Evolutionary conservation across 2,888 invertebrate genomes (phyloP), one percentile per base, ranked within the genome.

Genomic region (Icerya purchasi): DNA sequence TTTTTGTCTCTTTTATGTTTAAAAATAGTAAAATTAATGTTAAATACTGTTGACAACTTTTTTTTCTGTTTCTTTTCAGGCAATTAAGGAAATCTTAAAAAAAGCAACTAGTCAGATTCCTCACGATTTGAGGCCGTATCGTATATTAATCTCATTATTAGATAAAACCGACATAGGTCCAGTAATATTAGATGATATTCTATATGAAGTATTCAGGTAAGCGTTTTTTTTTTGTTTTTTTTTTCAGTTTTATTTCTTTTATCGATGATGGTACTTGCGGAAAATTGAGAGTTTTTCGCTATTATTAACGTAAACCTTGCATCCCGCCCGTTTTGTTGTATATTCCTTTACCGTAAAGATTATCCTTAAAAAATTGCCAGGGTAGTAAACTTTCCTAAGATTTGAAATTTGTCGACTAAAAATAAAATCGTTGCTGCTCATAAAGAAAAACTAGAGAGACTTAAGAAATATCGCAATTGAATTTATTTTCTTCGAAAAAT

Each of bases 81-180:
- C 82, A 0, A 73, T 84, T 55, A 78, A 78, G 65, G 75, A 76
- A 21, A 78, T 78, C 5, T 67, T 83, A 61, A 74, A 74, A 64
- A 70, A 73, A 53, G 75, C 77, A 36, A 74, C 78, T 63, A 74
- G 75, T 57, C 77, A 79, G 65, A 76, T 74, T 65, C 78, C 78
- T 1, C 75, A 79, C 62, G 82, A 83, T 67, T 70, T 83, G 53
- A 80, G 79, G 66, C 81, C 82, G 5, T 87, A 89, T 70, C 77
- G 87, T 64, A 79, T 91, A 60, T 75, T 91, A 65, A 82, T 88
- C 22, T 86, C 87, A 53, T 73, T 92, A 54, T 74, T 92, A 62
- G 91, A 92, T 70, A 86, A 89, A 70, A 83, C 84, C 10, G 89
- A 90, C 70, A 85, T 92, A 60, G 88, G 89, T 3, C 79, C 81